Base-by-base conservation (phyloP, 2,888 invertebrate species). In the Esperia sulphurella region DNA sequence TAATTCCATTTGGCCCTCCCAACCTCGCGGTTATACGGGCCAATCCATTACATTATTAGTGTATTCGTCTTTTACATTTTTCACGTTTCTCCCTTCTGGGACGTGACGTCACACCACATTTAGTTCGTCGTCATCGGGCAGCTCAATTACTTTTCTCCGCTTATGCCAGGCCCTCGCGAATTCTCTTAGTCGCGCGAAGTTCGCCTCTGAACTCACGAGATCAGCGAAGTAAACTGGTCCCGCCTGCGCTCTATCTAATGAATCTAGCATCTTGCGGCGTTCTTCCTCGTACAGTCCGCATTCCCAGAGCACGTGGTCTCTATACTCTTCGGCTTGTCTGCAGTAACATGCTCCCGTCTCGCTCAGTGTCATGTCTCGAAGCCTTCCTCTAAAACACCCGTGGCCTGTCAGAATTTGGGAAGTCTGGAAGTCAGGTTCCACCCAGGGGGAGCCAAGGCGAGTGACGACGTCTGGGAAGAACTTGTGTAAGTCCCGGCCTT, bases 351-450 rank as follows among this genome's bases (percentile, higher is more conserved):
- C 8, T 4, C 45, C 41, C 2, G 45, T 10, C 14, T 48, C 50
- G 38, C 31, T 7, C 33, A 51, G 45, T n/a, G 35, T 41, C 8
- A 51, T 13, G 31, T n/a, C 33, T 9, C 42, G 30, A 2, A 51
- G 42, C 10, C 40, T 21, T 9, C 12, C 35, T 13, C 46, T 45
- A 38, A 48, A 51, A 13, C 43, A 40, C 3, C 48, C 48, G 43
- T 51, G 51, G 10, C 48, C 48, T 10, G 43, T 51, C 12, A 51
- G 41, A 10, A 52, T 8, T 31, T 31, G 31, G 9, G 31, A 31
- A 10, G 10, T 10, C 10, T 9, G 9, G 10, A 9, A 31, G 31
- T 31, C 31, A 8, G 31, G 31, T 10, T 31, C 31, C 4, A 31
- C 31, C 31, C 31, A 31, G 31, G 8, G 9, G 9, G 9, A 31